A percentile compares a stretch with the other conserved stretches of the same genome.
Evolutionary conservation across 2,888 invertebrate genomes (phyloP).

Genomic region (Rhagonycha lutea): DNA sequence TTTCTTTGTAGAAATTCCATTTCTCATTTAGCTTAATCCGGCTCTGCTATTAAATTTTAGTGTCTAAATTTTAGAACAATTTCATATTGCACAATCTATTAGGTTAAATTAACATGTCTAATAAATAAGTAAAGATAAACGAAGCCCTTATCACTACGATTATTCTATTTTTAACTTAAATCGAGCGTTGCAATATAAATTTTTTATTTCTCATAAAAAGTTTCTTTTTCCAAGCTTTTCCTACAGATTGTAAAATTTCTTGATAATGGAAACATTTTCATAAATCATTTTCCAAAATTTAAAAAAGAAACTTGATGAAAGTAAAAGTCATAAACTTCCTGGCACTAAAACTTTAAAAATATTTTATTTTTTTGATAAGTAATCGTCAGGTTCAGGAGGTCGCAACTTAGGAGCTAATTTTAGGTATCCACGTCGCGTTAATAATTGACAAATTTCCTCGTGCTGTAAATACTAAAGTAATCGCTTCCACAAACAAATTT

Average conservation of each 20-base stretch:
- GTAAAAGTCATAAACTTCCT: not conserved
- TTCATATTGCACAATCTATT: too few relatives aligned
- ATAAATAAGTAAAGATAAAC: not conserved
- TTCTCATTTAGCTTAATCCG: not conserved
- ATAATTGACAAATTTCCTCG: not conserved
- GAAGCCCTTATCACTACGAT: not conserved
- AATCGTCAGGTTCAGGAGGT: constrained; percentile 10
- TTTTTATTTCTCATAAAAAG: not conserved
- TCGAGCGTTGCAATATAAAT: not conserved
- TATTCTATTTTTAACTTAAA: not conserved
- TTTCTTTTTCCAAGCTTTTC: not conserved
- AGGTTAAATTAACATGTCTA: not conserved
- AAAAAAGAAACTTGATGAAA: too few relatives aligned
- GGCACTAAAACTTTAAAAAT: not conserved
- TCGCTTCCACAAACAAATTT: not conserved
- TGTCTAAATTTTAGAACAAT: not conserved
- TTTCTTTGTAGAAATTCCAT: too few relatives aligned
- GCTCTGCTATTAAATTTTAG: not conserved
- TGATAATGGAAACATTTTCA: not conserved
- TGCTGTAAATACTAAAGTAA: not conserved
- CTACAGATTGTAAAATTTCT: too few relatives aligned
- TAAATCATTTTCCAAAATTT: not conserved
- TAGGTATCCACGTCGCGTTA: constrained; percentile 12
- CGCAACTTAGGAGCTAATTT: constrained; percentile 3
- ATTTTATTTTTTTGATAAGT: not conserved